Percentiles rank a stretch among this genome's conserved stretches.
Conservation (phyloP, 2,797 vertebrate genomes). For the Chaenodraco wilsoni region DNA sequence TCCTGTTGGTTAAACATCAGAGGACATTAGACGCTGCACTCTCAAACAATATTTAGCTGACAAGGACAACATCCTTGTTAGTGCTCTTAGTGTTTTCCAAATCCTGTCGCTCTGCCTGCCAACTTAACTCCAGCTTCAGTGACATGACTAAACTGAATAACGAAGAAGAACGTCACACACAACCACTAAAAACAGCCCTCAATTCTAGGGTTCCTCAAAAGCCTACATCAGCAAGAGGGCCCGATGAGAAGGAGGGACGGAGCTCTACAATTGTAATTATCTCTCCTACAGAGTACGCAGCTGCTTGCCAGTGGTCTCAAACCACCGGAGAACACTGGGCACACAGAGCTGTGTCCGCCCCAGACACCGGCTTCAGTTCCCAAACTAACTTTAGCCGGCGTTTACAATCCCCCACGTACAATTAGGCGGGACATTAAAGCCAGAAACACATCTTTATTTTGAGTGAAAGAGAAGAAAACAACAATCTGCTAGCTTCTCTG, state of each 20-base stretch:
- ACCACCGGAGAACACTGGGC: constrained; percentile 72
- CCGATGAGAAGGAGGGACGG: constrained; percentile 39
- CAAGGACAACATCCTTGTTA: constrained; percentile 10
- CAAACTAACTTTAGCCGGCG: constrained; percentile 79
- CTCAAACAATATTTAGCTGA: not conserved
- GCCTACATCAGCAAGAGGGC: constrained; percentile 66
- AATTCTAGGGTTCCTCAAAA: constrained; percentile 70
- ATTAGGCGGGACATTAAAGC: constrained; percentile 79
- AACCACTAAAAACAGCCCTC: constrained; percentile 78
- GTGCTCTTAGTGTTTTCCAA: constrained; percentile 19
- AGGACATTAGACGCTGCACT: not conserved
- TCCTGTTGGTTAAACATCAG: not conserved
- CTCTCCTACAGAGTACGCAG: constrained; percentile 70
- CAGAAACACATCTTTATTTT: constrained; percentile 75
- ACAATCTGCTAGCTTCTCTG: constrained; percentile 47
- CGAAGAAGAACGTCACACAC: constrained; percentile 71
- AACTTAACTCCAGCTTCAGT: constrained; percentile 55
- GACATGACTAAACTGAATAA: constrained; percentile 68
- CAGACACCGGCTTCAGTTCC: constrained; percentile 70
- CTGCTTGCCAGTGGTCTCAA: constrained; percentile 72
- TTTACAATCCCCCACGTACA: constrained; percentile 79
- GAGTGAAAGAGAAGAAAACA: constrained; percentile 33
- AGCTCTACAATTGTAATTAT: constrained; percentile 77
- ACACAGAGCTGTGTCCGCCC: constrained; percentile 58
- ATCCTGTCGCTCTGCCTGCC: constrained; percentile 36